phyloP scores from a whole-genome alignment of 2,113 vertebrate species.

The Platichthys flesus region DNA sequence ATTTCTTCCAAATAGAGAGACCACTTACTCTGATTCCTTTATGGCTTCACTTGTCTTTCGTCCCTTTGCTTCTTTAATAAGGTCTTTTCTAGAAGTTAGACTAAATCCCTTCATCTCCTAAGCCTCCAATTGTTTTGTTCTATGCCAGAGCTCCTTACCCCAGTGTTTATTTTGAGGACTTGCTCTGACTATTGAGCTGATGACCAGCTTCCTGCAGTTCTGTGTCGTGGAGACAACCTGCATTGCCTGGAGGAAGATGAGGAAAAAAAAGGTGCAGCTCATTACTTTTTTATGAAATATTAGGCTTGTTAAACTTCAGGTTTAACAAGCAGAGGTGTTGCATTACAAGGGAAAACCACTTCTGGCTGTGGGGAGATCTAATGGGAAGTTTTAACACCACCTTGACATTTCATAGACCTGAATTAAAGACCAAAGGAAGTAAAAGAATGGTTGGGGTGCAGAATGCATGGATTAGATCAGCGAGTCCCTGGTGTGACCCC shows the following conservation, averaged over 20 bases:
- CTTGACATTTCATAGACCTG: not conserved
- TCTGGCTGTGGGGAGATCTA: not conserved
- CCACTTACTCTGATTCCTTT: not conserved
- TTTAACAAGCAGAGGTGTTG: not conserved
- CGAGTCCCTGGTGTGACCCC: too few relatives aligned
- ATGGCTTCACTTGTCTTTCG: not conserved
- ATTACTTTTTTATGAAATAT: slow-evolving; percentile 1
- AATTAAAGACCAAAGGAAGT: not conserved
- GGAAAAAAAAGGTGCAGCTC: too few relatives aligned
- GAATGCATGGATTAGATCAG: too few relatives aligned
- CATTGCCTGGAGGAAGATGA: not conserved
- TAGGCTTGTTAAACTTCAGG: not conserved
- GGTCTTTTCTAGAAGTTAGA: not conserved
- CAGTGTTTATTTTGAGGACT: not conserved
- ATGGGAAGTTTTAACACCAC: not conserved
- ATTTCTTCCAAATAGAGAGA: not conserved
- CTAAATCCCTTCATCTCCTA: not conserved
- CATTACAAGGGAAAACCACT: not conserved
- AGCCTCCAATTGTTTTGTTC: slow-evolving; percentile 3
- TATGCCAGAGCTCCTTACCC: not conserved
- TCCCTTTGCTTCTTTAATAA: not conserved
- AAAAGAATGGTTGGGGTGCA: not conserved
- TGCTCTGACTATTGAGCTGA: not conserved
- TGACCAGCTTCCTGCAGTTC: too few relatives aligned
- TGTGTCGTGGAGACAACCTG: too few relatives aligned